Conservation (phyloP, 2,797 vertebrate species). For the Phyllotis vaccarum region DNA sequence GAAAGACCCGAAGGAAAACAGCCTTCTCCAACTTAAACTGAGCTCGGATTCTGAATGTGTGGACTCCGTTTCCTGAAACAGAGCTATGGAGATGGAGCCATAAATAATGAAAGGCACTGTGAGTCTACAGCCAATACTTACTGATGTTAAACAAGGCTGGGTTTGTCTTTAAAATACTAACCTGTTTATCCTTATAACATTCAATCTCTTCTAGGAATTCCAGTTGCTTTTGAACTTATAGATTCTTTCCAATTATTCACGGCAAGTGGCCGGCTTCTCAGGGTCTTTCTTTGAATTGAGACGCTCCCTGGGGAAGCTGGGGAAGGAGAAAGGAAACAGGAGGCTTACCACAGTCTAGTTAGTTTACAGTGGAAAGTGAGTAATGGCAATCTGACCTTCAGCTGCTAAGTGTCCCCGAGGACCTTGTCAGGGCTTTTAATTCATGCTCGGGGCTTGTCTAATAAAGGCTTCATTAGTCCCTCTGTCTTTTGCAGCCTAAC, state of each 20-base stretch:
- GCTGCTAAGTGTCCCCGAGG: slow-evolving; percentile 57
- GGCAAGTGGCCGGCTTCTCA: slow-evolving; percentile 78
- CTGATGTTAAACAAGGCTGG: slow-evolving; percentile 73
- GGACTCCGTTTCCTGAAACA: slow-evolving; percentile 62
- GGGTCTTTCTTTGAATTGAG: slow-evolving; percentile 80
- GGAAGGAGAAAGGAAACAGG: slow-evolving; percentile 69
- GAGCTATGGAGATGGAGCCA: slow-evolving; percentile 2
- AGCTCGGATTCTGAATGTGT: slow-evolving; percentile 27
- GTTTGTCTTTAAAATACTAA: slow-evolving; percentile 81
- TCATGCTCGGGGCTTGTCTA: slow-evolving; percentile 35
- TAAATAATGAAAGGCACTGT: slow-evolving; percentile 71
- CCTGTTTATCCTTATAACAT: slow-evolving; percentile 70
- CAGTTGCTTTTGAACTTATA: slow-evolving; percentile 78
- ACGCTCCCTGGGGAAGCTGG: slow-evolving; percentile 68
- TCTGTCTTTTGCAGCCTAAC: slow-evolving; percentile 41
- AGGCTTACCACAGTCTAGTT: slow-evolving; percentile 41
- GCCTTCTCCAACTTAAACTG: slow-evolving; percentile 57
- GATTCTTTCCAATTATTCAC: slow-evolving; percentile 79
- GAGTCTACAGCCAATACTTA: slow-evolving; percentile 48
- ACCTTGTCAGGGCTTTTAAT: slow-evolving; percentile 65
- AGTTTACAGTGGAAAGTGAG: slow-evolving; percentile 71
- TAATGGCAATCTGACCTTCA: slow-evolving; percentile 71
- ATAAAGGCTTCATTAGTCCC: slow-evolving; percentile 54
- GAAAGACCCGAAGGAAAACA: background rate
- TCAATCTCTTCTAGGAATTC: slow-evolving; percentile 79